Conservation (phyloP, 53 echinoderm and acorn worm species). For the Astropecten irregularis region DNA sequence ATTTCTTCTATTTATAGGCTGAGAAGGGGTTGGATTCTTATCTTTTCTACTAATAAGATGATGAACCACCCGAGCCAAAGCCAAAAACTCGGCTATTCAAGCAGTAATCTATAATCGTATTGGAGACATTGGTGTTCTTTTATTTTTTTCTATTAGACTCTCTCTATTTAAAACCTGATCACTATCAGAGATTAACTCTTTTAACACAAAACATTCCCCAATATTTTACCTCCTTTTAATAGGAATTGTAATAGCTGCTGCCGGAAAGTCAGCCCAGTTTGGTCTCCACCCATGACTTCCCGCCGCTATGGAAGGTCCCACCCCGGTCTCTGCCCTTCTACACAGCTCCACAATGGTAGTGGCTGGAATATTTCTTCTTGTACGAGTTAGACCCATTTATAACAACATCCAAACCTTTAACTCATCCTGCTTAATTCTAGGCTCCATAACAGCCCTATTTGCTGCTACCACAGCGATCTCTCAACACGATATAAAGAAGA, state of each 20-base stretch:
- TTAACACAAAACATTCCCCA: background rate
- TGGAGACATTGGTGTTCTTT: conserved; percentile 65
- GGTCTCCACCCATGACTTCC: conserved; percentile 71
- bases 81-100: conserved; percentile 58
- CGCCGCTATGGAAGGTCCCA: conserved; percentile 82
- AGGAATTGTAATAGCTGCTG: conserved; percentile 56
- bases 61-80: conserved; percentile 57
- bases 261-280: conserved; percentile 81
- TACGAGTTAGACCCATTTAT: conserved; percentile 6
- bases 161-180: conserved; percentile 26
- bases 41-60: conserved; percentile 70
- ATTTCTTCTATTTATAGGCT: conserved; percentile 68
- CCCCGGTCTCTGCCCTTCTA: conserved; percentile 71
- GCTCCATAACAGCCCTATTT: conserved; percentile 64
- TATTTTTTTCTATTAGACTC: conserved; percentile 7
- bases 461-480: conserved; percentile 59
- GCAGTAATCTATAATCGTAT: conserved; percentile 77
- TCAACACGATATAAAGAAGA: conserved; percentile 84
- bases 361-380: conserved; percentile 65
- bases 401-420: background rate
- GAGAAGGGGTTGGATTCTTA: conserved; percentile 73
- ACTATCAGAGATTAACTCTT: background rate
- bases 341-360: conserved; percentile 80
- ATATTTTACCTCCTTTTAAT: background rate
- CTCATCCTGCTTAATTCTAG: conserved; percentile 22